Conservation (phyloP, 2,797 vertebrate species). For the Euphonia xanthogaster region DNA sequence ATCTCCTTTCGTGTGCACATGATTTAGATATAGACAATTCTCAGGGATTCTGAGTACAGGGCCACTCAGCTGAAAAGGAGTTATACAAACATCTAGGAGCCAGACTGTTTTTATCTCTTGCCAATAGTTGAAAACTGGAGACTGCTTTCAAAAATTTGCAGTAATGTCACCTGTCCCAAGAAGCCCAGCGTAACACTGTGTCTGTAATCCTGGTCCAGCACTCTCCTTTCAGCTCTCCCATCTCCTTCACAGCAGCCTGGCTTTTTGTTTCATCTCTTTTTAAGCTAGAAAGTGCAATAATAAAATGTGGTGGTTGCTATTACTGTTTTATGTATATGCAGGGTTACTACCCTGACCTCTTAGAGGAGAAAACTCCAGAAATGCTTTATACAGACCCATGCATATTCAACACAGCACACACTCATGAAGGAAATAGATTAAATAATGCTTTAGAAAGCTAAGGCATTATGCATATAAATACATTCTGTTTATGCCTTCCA, state of each 20-base stretch:
- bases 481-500: conserved; percentile 28
- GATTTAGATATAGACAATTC: background rate
- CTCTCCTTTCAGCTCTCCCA: background rate
- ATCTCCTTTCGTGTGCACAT: fast-evolving
- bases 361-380: background rate
- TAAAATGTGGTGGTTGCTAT: background rate
- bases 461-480: conserved; percentile 37
- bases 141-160: background rate
- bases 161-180: background rate
- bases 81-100: background rate
- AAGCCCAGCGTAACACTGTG: background rate
- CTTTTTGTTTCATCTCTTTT: background rate
- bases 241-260: background rate
- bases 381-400: conserved; percentile 10
- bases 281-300: background rate
- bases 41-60: background rate
- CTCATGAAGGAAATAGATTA: conserved; percentile 52
- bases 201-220: background rate
- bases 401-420: conserved; percentile 49
- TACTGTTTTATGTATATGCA: background rate
- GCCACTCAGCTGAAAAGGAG: background rate
- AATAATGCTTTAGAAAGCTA: conserved; percentile 52
- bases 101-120: background rate
- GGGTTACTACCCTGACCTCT: conserved; percentile 28
- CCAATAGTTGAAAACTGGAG: background rate